A percentile compares a stretch with the other conserved stretches of the same genome.
phyloP scores from a whole-genome alignment of 1,140 invertebrate genomes.

The Drosophila pseudoobscura region DNA sequence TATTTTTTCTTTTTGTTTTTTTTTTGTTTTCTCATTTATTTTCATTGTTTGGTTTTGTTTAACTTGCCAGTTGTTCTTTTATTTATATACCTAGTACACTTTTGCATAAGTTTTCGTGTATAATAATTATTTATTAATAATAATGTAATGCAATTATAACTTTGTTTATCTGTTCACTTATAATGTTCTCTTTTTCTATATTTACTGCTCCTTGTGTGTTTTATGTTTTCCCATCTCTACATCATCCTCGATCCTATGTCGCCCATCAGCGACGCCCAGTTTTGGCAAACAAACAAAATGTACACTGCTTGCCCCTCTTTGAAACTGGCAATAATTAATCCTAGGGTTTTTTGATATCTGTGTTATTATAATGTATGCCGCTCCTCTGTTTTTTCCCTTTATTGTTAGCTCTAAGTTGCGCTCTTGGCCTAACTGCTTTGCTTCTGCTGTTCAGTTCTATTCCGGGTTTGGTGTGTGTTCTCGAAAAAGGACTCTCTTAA shows the following conservation, averaged over 20 bases:
- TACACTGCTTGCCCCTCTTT: conserved; percentile 54
- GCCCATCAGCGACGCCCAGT: conserved; percentile 65
- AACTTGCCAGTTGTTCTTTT: conserved; percentile 59
- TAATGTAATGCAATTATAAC: conserved; percentile 80
- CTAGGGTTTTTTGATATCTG: conserved; percentile 50
- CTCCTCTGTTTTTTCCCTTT: conserved; percentile 27
- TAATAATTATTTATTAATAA: conserved; percentile 81
- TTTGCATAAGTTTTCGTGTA: conserved; percentile 75
- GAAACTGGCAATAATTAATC: conserved; percentile 60
- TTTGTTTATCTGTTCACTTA: conserved; percentile 60
- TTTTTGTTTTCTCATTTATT: conserved; percentile 42
- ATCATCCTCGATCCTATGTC: conserved; percentile 20
- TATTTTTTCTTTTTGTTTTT: conserved; percentile 41
- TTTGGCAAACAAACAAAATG: conserved; percentile 74
- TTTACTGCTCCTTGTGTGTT: conserved; percentile 37
- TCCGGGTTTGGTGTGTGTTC: conserved; percentile 13
- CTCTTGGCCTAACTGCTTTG: conserved; percentile 8
- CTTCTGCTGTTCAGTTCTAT: not conserved
- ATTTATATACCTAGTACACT: conserved; percentile 67
- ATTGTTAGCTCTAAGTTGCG: conserved; percentile 46
- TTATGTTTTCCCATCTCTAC: conserved; percentile 11
- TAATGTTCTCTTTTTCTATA: conserved; percentile 26
- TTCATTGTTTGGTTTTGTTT: conserved; percentile 49
- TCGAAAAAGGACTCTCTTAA: conserved; percentile 9
- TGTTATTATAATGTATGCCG: conserved; percentile 31